phyloP scores from a whole-genome alignment of 1,140 invertebrate genomes.

The Cryptotermes secundus region DNA sequence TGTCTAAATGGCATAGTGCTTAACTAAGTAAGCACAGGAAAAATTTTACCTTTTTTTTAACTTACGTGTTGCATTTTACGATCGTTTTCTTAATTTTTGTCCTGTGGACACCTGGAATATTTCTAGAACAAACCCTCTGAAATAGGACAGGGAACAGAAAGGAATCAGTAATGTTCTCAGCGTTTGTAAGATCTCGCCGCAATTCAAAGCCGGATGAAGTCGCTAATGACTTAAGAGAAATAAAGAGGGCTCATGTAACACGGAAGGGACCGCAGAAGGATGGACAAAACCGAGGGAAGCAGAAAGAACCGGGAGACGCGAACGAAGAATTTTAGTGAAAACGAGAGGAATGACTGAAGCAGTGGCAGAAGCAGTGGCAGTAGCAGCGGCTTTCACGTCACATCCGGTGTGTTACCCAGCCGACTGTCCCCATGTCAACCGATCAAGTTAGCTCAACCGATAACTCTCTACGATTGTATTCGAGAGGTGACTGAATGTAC shows the following conservation, averaged over 20 bases:
- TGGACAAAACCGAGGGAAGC: neutral
- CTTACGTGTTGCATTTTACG: neutral
- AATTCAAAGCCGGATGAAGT: neutral
- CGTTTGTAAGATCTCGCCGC: neutral
- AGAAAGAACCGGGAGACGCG: neutral
- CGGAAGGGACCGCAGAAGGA: neutral
- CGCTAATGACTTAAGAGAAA: neutral
- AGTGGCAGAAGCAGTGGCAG: neutral
- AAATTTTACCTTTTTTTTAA: no score
- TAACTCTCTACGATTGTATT: no score
- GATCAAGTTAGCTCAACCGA: no score
- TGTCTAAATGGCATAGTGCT: no score
- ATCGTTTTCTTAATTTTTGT: neutral
- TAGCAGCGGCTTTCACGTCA: neutral
- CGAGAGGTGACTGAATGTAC: no score
- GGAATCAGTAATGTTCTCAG: neutral
- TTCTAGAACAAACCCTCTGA: neutral
- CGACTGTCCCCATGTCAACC: no score
- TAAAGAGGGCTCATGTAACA: neutral
- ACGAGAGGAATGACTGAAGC: neutral
- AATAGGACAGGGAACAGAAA: neutral
- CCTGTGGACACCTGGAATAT: conserved; percentile 11
- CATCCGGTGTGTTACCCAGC: neutral
- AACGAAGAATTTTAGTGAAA: neutral
- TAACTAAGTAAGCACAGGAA: no score